phyloP scores from a whole-genome alignment of 2,888 invertebrate species.

The Nebria salina region DNA sequence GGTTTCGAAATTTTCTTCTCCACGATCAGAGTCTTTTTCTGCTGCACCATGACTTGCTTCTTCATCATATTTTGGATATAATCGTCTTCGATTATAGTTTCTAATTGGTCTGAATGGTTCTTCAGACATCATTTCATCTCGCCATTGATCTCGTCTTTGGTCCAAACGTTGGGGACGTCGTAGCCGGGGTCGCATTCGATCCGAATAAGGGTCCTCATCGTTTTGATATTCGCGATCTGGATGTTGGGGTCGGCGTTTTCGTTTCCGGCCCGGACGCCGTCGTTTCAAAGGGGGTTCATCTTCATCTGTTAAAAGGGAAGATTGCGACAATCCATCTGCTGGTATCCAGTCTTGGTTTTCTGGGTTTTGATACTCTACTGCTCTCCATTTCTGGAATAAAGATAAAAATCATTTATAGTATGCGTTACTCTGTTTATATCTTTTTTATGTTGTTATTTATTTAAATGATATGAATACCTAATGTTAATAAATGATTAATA shows the following conservation, averaged over 20 bases:
- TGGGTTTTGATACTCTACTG: constrained; percentile 58
- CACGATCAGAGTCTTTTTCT: constrained; percentile 18
- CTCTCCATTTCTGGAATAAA: constrained; percentile 67
- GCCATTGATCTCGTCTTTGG: constrained; percentile 52
- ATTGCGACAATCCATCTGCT: constrained; percentile 58
- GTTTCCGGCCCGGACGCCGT: constrained; percentile 66
- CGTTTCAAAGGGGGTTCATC: constrained; percentile 57
- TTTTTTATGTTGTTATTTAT: neutral
- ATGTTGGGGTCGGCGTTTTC: constrained; percentile 69
- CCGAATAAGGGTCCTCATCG: constrained; percentile 53
- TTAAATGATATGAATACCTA: neutral
- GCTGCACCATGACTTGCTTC: constrained; percentile 26
- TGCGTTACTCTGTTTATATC: neutral
- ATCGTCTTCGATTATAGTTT: constrained; percentile 54
- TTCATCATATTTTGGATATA: constrained; percentile 53
- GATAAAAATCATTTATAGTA: constrained; percentile 22
- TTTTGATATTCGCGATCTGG: constrained; percentile 53
- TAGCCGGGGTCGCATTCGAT: constrained; percentile 61
- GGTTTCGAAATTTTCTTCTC: constrained; percentile 30
- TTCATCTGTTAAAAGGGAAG: constrained; percentile 48
- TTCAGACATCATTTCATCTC: constrained; percentile 56
- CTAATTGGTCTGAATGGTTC: constrained; percentile 50
- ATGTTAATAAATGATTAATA: neutral
- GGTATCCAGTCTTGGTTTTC: constrained; percentile 58
- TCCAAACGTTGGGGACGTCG: constrained; percentile 55